Evolutionary conservation across 2,888 invertebrate genomes (phyloP), one percentile per base, ranked within the genome.

Genomic region (Helicoverpa assulta): DNA sequence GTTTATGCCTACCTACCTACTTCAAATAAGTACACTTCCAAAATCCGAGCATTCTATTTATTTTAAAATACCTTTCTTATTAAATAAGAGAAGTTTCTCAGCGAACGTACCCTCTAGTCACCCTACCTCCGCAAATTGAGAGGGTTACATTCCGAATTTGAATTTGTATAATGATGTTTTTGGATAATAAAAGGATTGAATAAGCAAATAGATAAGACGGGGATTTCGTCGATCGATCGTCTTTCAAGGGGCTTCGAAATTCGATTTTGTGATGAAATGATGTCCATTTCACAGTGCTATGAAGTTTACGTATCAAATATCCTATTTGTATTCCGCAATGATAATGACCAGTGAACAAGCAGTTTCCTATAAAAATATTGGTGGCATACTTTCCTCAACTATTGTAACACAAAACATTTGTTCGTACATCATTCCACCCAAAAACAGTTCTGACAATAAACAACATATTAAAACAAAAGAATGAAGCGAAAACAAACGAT

Each of bases 141-240:
- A 83, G 82, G 81, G 84, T 78, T 78, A 78, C 73, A 81, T 79
- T 64, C 68, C 70, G 79, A 84, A 84, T 87, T 85, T 85, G 84
- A 88, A 88, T 88, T 85, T 82, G 81, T 86, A 82, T 83, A 86
- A 85, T 81, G 86, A 83, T 85, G 83, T 88, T 86, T 84, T 86
- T 83, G 84, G 83, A 83, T 87, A 86, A 86, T 86, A 85, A 84
- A 87, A 83, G 85, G 86, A 86, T 84, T 85, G 83, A 85, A 83
- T 83, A 84, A 82, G 81, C 81, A 78, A 80, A 80, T 75, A 81
- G 80, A 82, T 80, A 80, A 81, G 83, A 75, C 73, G 78, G 77
- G 81, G 85, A 80, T 83, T 77, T 72, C 26, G 69, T 59, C 77
- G 75, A 83, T 80, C 78, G 78, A 82, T 71, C 70, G 79, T 61